Percentiles rank a stretch among this genome's conserved stretches.
These are phyloP conservation scores for Zygogramma bicolorata DNA, from an alignment of 2,888 invertebrate species.

Conservation along the genomic window DNA sequence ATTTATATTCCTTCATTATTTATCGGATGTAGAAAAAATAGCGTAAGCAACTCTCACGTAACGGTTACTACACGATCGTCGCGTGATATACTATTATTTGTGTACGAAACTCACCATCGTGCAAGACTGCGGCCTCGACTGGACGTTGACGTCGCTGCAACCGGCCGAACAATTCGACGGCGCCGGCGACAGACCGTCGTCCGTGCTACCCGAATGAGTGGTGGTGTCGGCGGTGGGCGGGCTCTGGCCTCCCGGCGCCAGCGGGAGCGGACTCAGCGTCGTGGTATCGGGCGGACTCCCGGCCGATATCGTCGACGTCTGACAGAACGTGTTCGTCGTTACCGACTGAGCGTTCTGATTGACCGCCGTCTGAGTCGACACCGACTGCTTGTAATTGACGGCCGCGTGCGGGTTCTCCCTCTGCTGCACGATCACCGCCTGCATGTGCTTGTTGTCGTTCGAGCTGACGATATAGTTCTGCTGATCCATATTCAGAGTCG, in stretches of 20 bases:
- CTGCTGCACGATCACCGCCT: conserved; percentile 56
- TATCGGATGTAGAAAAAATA: too few species aligned
- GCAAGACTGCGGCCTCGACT: conserved; percentile 62
- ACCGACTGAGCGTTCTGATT: conserved; percentile 67
- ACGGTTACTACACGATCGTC: too few species aligned
- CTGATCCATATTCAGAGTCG: conserved; percentile 71
- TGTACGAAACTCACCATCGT: conserved; percentile 65
- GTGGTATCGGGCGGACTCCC: conserved; percentile 87
- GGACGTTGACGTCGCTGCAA: conserved; percentile 58
- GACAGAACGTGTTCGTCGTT: conserved; percentile 66
- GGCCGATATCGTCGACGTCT: conserved; percentile 65
- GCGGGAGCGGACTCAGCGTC: conserved; percentile 84
- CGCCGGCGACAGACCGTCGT: conserved; percentile 65
- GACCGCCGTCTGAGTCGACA: conserved; percentile 80
- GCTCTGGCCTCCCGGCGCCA: conserved; percentile 70
- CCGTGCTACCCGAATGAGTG: conserved; percentile 65
- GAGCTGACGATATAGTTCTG: conserved; percentile 70
- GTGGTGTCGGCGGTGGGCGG: conserved; percentile 67
- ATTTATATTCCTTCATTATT: too few species aligned
- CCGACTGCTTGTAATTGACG: conserved; percentile 70
- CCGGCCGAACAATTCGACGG: conserved; percentile 64
- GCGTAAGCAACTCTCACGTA: too few species aligned
- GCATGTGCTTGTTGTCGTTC: conserved; percentile 62
- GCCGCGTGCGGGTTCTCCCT: conserved; percentile 59
- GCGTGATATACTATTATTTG: too few species aligned